Conservation (phyloP, 92 coral and sea anemone genomes). For the Actinernus sp. region DNA sequence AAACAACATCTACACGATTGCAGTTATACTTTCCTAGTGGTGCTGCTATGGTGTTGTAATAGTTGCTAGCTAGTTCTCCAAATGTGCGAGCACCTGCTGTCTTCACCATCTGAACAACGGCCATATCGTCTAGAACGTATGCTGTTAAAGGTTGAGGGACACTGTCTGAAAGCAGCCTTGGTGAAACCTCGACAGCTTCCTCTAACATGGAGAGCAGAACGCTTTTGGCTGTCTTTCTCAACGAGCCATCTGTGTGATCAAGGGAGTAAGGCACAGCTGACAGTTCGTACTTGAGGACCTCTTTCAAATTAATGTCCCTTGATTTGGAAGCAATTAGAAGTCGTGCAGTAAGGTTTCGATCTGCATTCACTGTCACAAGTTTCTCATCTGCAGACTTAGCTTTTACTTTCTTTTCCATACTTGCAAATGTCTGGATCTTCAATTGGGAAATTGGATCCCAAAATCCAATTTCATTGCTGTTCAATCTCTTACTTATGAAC, state of each 20-base stretch:
- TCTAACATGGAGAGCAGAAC: conserved; percentile 6
- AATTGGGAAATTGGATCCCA: conserved; percentile 31
- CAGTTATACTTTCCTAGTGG: conserved; percentile 13
- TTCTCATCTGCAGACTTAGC: conserved; percentile 21
- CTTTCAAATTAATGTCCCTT: conserved; percentile 29
- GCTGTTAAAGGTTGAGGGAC: conserved; percentile 11
- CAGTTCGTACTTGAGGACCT: conserved; percentile 27
- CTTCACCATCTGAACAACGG: conserved; percentile 37
- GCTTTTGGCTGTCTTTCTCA: conserved; percentile 25
- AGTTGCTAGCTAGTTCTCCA: conserved; percentile 18
- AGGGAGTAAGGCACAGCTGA: conserved; percentile 22
- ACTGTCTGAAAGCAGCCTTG: not conserved
- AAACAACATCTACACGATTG: too few species aligned
- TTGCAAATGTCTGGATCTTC: conserved; percentile 9
- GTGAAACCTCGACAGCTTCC: conserved; percentile 1
- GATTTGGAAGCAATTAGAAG: conserved; percentile 23
- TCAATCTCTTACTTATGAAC: conserved; percentile 9
- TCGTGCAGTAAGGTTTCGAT: conserved; percentile 16
- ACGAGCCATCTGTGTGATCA: conserved; percentile 28
- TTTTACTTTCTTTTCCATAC: conserved; percentile 21
- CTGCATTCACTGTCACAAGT: conserved; percentile 9
- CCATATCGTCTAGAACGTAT: conserved; percentile 21
- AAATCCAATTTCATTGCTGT: conserved; percentile 32
- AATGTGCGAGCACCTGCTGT: conserved; percentile 29
- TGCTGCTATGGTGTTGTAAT: conserved; percentile 13